A percentile compares a stretch with the other conserved stretches of the same genome.
Conservation (phyloP, 2,797 vertebrate genomes). For the Sphenodon punctatus region DNA sequence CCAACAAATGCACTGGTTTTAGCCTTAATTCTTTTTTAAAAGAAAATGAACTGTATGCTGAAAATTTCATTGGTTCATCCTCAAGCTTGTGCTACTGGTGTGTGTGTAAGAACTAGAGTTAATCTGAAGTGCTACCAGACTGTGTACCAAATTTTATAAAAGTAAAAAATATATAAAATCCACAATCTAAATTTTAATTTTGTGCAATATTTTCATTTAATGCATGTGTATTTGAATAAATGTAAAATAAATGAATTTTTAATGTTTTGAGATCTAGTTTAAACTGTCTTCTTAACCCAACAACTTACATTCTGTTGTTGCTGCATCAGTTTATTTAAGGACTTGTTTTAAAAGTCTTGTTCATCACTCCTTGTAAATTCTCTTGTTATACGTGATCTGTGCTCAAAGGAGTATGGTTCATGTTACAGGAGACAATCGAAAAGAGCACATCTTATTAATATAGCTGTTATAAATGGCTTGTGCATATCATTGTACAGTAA, state of each 20-base stretch:
- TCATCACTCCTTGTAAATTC: conserved; percentile 74
- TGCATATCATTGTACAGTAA: conserved; percentile 91
- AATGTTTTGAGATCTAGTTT: conserved; percentile 83
- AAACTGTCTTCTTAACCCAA: conserved; percentile 77
- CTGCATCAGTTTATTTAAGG: conserved; percentile 85
- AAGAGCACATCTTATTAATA: conserved; percentile 78
- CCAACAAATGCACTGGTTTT: conserved; percentile 84
- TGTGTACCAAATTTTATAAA: conserved; percentile 65
- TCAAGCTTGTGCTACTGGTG: conserved; percentile 74
- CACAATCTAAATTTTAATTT: conserved; percentile 83
- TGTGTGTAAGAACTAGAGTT: conserved; percentile 69
- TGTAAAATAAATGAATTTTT: conserved; percentile 84
- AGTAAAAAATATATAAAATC: conserved; percentile 72
- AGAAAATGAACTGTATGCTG: conserved; percentile 71
- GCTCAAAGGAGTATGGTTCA: conserved; percentile 76
- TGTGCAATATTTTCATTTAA: conserved; percentile 96
- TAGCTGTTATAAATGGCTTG: conserved; percentile 76
- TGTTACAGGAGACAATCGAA: conserved; percentile 72
- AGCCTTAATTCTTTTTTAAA: conserved; percentile 89
- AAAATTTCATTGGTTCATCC: conserved; percentile 67
- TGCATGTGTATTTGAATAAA: conserved; percentile 91
- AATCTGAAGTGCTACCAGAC: conserved; percentile 75
- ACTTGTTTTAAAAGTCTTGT: conserved; percentile 99
- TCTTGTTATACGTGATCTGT: conserved; percentile 71
- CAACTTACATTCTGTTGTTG: conserved; percentile 89